Percentiles rank a stretch among this genome's conserved stretches.
These are phyloP conservation scores for Hymenopus coronatus DNA, from an alignment of 2,888 invertebrate species.

Conservation along the genomic window DNA sequence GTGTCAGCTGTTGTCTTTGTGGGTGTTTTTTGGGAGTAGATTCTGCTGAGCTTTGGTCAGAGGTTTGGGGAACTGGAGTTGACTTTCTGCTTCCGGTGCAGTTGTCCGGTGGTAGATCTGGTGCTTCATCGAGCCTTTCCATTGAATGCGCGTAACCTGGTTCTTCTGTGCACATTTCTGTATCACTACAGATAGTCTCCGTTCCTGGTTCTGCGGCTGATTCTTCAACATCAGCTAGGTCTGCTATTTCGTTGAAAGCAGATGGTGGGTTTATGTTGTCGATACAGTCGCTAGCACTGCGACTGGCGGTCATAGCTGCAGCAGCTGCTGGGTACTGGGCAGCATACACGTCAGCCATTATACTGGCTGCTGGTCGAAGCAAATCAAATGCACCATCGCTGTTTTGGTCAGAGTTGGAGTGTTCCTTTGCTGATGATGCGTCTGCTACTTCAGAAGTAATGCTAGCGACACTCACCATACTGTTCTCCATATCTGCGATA, in stretches of 20 bases:
- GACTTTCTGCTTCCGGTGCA: slow-evolving; percentile 9
- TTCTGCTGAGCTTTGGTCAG: slow-evolving; percentile 66
- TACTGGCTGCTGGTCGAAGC: slow-evolving; percentile 50
- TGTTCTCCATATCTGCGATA: slow-evolving; percentile 69
- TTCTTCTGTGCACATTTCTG: slow-evolving; percentile 52
- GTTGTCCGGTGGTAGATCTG: slow-evolving; percentile 26
- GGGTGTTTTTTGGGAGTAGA: slow-evolving; percentile 66
- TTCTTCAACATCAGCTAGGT: slow-evolving; percentile 49
- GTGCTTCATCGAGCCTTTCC: slow-evolving; percentile 17
- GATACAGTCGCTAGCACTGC: slow-evolving; percentile 56
- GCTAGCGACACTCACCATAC: slow-evolving; percentile 81
- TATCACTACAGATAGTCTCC: slow-evolving; percentile 57
- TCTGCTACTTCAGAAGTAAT: slow-evolving; percentile 77
- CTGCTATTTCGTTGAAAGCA: slow-evolving; percentile 67
- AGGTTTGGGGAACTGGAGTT: slow-evolving; percentile 51
- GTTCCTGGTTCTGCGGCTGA: slow-evolving; percentile 50
- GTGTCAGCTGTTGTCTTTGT: slow-evolving; percentile 57
- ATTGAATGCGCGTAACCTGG: slow-evolving; percentile 33
- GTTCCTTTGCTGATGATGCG: slow-evolving; percentile 49
- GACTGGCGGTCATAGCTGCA: slow-evolving; percentile 32
- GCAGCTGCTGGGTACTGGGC: slow-evolving; percentile 7
- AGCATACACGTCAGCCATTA: slow-evolving; percentile 37
- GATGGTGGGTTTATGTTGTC: slow-evolving; percentile 72
- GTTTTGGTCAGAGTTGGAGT: slow-evolving; percentile 43
- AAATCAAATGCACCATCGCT: slow-evolving; percentile 40